Conservation (phyloP, 1,140 invertebrate genomes). For the Drosophila ogumai region DNA sequence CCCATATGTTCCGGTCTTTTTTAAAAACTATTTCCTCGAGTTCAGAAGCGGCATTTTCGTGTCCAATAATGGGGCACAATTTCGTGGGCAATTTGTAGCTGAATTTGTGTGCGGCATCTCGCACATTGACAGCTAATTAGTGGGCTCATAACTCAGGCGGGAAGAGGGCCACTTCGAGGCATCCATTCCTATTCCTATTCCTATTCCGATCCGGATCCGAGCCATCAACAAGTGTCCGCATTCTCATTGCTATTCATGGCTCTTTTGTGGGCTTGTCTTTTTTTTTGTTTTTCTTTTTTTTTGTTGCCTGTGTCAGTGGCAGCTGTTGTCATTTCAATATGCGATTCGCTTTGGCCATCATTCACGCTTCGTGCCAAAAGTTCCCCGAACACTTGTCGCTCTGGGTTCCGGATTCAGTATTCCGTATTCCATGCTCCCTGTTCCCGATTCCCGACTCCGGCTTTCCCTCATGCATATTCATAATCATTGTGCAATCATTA, state of each 20-base stretch:
- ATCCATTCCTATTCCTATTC: slow-evolving; percentile 29
- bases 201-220: slow-evolving; percentile 18
- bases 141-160: slow-evolving; percentile 75
- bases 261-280: slow-evolving; percentile 26
- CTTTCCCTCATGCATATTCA: slow-evolving; percentile 76
- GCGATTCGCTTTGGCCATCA: slow-evolving; percentile 74
- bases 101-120: slow-evolving; percentile 68
- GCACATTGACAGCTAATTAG: slow-evolving; percentile 83
- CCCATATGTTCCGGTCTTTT: not conserved
- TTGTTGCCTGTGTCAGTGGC: slow-evolving; percentile 64
- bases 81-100: slow-evolving; percentile 74
- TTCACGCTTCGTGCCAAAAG: slow-evolving; percentile 78
- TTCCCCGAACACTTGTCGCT: slow-evolving; percentile 65
- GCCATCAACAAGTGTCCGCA: slow-evolving; percentile 73
- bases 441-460: not conserved
- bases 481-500: slow-evolving; percentile 85
- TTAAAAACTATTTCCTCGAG: not conserved
- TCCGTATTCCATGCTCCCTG: not conserved
- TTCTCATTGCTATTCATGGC: slow-evolving; percentile 70
- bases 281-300: slow-evolving; percentile 15
- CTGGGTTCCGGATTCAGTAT: slow-evolving; percentile 4
- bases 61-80: slow-evolving; percentile 46
- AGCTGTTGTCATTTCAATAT: slow-evolving; percentile 80
- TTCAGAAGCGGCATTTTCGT: not conserved
- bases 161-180: slow-evolving; percentile 8